Base-by-base conservation (phyloP, 2,797 vertebrate species). In the Vireo griseus region DNA sequence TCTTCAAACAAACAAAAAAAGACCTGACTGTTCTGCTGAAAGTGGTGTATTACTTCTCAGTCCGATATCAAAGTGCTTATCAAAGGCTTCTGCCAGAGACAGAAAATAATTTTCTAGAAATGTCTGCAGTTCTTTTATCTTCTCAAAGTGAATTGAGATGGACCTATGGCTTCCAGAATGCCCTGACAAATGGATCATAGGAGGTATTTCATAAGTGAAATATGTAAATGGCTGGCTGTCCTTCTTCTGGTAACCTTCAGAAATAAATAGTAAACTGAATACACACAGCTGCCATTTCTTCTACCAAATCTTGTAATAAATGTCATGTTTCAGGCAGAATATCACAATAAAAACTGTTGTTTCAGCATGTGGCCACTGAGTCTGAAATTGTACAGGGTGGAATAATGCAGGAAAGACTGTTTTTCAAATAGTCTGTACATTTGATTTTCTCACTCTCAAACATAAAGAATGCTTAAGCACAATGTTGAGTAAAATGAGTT, bases 101-200 rank as follows among this genome's bases (percentile, higher is more conserved):
- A 84, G n/a, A 72, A 69, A 81, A 89, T 47, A 39, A 72, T 81
- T 91, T 95, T 94, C 58, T 62, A 65, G 73, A 81, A 91, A 91
- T 75, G 68, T 75, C 35, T 92, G 22, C 25, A 57, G 8, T 25
- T 63, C 40, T 48, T 91, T 76, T 21, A 69, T 86, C 50, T 68
- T 50, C 65, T 6, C 26, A 50, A 77, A 81, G 11, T 63, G 44
- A 77, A 86, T 69, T 59, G 40, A 39, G 19, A 80, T 52, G 69
- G 44, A 74, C 44, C 10, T 86, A 55, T 92, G 44, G 11, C 16
- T 83, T 33, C 37, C 61, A 80, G 25, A 86, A 86, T 35, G 8
- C 50, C 73, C 28, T n/a, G 11, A 81, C 35, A 84, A 72, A 65
- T n/a, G 3, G 21, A 58, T 47, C 6, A 6, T 47, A 14, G 35